Conservation (phyloP, 2,888 invertebrate genomes). For the Spisula subtruncata region DNA sequence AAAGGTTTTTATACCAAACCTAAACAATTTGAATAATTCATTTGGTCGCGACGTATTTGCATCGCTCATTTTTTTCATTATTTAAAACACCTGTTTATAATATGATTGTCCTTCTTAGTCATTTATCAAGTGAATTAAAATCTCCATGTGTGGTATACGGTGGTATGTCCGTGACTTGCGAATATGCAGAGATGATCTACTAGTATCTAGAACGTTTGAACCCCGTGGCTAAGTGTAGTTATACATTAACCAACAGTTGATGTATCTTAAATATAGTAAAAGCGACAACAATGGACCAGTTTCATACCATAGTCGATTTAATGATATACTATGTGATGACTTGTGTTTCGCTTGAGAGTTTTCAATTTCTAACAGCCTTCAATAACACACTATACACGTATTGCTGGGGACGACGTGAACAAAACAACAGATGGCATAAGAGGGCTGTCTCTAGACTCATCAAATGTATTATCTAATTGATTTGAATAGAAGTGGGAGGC, state of each 20-base stretch:
- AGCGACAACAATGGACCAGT: background rate
- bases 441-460: no score
- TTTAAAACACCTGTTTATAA: background rate
- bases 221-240: background rate
- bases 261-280: background rate
- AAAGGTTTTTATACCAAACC: background rate
- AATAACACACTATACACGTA: background rate
- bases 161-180: background rate
- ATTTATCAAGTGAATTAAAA: background rate
- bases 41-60: background rate
- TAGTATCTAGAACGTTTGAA: background rate
- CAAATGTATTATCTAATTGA: no score
- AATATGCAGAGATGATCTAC: background rate
- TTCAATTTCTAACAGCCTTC: background rate
- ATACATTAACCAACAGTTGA: background rate
- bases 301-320: background rate
- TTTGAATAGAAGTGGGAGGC: no score
- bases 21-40: background rate
- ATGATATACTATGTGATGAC: background rate
- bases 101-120: background rate
- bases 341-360: background rate
- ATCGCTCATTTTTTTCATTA: background rate
- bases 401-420: no score
- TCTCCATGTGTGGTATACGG: background rate
- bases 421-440: no score